Conservation (phyloP, 2,113 vertebrate species). For the Dipodomys ordii region DNA sequence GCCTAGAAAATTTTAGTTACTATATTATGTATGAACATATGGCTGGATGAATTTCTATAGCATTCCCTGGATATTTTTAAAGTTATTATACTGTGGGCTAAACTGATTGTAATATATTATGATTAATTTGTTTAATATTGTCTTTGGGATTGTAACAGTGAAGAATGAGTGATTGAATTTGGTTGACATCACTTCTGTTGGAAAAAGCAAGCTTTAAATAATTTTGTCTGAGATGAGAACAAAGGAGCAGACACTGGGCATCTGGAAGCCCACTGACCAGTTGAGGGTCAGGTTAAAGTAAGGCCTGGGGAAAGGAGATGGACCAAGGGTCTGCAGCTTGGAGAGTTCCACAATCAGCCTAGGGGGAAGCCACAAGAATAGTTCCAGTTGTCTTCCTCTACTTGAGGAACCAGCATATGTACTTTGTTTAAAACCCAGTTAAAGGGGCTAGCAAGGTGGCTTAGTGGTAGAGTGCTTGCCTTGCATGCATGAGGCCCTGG, state of each 20-base stretch:
- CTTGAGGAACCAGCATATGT: not conserved
- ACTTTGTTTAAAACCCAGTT: not conserved
- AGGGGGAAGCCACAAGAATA: not conserved
- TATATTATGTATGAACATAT: not conserved
- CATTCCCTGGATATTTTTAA: not conserved
- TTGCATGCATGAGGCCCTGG: too few species aligned
- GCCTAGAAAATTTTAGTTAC: not conserved
- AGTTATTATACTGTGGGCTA: not conserved
- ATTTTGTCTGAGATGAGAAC: not conserved
- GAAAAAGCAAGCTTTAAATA: conserved; percentile 28
- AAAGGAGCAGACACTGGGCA: not conserved
- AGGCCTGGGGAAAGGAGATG: not conserved
- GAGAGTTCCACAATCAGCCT: not conserved
- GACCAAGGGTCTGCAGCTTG: not conserved
- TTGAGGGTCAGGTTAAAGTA: not conserved
- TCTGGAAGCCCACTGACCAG: not conserved
- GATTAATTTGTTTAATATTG: conserved; percentile 34
- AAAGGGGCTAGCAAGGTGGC: too few species aligned
- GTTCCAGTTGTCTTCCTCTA: not conserved
- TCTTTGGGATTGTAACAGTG: not conserved
- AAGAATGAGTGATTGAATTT: not conserved
- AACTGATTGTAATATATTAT: not conserved
- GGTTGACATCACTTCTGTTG: conserved; percentile 22
- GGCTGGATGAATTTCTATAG: not conserved
- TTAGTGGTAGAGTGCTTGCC: too few species aligned